A percentile compares a stretch with the other conserved stretches of the same genome.
These are phyloP conservation scores for Himalopsyche japonica DNA, from an alignment of 2,888 invertebrate genomes.

Conservation along the genomic window DNA sequence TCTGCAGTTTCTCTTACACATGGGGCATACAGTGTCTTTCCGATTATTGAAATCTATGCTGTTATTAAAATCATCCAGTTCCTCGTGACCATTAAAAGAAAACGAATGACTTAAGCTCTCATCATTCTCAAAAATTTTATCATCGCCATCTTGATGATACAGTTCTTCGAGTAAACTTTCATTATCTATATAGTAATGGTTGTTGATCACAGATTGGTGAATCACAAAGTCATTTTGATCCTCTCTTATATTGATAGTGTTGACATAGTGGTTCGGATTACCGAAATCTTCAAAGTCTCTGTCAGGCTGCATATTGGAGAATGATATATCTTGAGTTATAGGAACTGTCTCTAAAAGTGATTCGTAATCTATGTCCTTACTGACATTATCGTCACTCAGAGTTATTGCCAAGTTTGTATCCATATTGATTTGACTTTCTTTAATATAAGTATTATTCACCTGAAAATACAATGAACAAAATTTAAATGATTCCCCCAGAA, in stretches of 20 bases:
- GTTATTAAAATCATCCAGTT: background rate
- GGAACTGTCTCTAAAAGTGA: background rate
- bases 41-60: background rate
- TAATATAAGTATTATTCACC: conserved; percentile 19
- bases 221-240: background rate
- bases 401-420: background rate
- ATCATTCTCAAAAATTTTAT: background rate
- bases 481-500: too few species aligned
- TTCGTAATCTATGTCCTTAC: conserved; percentile 11
- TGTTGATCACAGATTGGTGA: background rate
- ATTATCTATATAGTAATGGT: background rate
- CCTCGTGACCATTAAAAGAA: background rate
- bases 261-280: background rate
- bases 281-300: conserved; percentile 18
- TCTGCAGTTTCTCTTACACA: conserved; percentile 31
- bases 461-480: background rate
- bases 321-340: background rate
- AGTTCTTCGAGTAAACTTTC: background rate
- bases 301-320: conserved; percentile 7
- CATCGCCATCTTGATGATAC: background rate
- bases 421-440: background rate
- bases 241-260: background rate
- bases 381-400: conserved; percentile 12
- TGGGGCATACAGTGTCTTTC: conserved; percentile 7
- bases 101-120: background rate